Base-by-base conservation (phyloP, 2,888 invertebrate genomes). In the Phorcus lineatus region DNA sequence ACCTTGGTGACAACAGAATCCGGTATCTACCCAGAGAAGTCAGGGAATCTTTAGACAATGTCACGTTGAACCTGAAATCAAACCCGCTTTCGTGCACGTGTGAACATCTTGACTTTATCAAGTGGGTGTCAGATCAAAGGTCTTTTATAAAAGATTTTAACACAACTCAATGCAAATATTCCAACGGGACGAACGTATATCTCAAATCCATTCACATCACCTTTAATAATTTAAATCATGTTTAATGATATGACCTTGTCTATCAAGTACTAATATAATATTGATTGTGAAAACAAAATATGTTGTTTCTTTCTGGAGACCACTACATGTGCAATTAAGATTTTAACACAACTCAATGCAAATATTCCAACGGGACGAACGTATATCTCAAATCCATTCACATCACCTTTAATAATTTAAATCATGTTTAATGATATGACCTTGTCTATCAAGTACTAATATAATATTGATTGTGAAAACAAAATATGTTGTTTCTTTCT, bases 71-170 rank as follows among this genome's bases (percentile, higher is more conserved):
- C 22, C 74, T 74, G 2, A 36, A 19, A 2, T 22, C 19, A 22
- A 74, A 74, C 47, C 74, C 74, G 13, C 36, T 74, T 19, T 40
- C 36, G 47, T 74, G 74, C 47, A 22, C 36, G 13, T 74, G 74
- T 19, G 19, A n/a, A 11, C 19, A 17, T 40, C 19, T 74, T 2
- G 22, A 17, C 22, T 74, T 74, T 52, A 17, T 74, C 1, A 40
- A 22, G 40, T 74, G 74, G 74, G 40, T 74, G 74, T 22, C 13
- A 40, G 9, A 0, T 0, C 16, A 36, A 7, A 36, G 6, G 16
- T 0, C 17, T 17, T 40, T 19, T 13, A 17, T 40, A 19, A n/a
- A 28, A n/a, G n/a, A 70, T 31, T 16, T 36, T 16, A n/a, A 22
- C 16, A 13, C 36, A n/a, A 19, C 22, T 36, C 13, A 17, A 13